Percentiles rank a stretch among this genome's conserved stretches.
These are phyloP conservation scores for Spondyliosoma cantharus DNA, from an alignment of 2,797 vertebrate species.

Conservation along the genomic window DNA sequence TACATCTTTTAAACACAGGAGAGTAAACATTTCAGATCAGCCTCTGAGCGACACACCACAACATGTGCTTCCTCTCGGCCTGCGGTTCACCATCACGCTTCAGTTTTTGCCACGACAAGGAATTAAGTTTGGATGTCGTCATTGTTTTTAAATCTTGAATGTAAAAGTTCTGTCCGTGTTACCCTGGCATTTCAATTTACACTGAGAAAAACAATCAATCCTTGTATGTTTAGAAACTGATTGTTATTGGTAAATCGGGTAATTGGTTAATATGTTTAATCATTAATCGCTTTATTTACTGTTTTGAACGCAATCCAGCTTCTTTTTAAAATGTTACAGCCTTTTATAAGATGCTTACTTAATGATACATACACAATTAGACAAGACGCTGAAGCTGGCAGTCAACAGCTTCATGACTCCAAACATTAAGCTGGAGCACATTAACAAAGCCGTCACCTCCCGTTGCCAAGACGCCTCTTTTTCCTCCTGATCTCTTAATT, in stretches of 20 bases:
- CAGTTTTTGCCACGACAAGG: too few species aligned
- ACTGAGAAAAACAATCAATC: background rate
- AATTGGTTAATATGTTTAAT: background rate
- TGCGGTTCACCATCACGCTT: too few species aligned
- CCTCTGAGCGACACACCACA: too few species aligned
- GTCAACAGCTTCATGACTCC: constrained; percentile 17
- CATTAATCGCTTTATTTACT: background rate
- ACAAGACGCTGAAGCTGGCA: background rate
- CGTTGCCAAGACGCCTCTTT: constrained; percentile 34
- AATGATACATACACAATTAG: background rate
- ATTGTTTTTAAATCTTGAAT: background rate
- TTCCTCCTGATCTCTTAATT: constrained; percentile 60
- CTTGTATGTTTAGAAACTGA: background rate
- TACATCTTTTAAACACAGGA: too few species aligned
- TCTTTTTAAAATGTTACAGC: background rate
- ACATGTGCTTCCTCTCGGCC: too few species aligned
- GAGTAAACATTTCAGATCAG: too few species aligned
- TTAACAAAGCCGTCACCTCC: constrained; percentile 47
- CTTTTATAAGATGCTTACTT: background rate
- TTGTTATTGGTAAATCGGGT: too few species aligned
- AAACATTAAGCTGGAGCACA: constrained; percentile 39
- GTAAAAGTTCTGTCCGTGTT: background rate
- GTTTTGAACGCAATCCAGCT: background rate
- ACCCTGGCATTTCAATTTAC: too few species aligned
- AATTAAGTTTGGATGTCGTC: background rate